phyloP scores from a whole-genome alignment of 2,797 vertebrate species.

The Pangasius djambal region DNA sequence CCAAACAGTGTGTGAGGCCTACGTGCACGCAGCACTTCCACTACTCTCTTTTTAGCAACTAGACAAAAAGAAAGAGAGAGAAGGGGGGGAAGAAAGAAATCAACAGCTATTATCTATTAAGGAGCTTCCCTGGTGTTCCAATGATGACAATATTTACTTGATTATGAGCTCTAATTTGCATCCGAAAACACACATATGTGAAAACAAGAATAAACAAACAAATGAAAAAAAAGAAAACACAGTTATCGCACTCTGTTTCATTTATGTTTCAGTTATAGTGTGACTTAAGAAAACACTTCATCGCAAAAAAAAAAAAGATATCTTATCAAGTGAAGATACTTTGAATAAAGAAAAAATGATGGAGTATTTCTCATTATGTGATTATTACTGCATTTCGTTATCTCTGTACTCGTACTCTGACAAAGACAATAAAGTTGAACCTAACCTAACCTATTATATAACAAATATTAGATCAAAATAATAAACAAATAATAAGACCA shows the following conservation, averaged over 20 bases:
- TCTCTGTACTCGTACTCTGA: no score
- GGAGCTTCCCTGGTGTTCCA: conserved; percentile 70
- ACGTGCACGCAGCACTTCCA: conserved; percentile 73
- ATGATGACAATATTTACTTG: conserved; percentile 81
- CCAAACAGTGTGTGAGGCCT: conserved; percentile 72
- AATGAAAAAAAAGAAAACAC: conserved; percentile 34
- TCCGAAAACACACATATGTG: conserved; percentile 46
- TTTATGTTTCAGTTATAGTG: neutral
- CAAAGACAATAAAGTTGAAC: no score
- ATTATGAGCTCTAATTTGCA: conserved; percentile 67
- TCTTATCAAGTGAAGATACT: neutral
- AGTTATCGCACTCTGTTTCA: conserved; percentile 18
- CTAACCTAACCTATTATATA: no score
- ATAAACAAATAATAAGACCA: neutral
- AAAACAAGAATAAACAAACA: conserved; percentile 57
- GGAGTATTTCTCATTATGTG: neutral
- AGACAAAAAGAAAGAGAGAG: conserved; percentile 64
- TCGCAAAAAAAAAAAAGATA: neutral
- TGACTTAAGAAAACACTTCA: neutral
- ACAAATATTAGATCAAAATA: neutral
- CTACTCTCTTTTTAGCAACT: conserved; percentile 67
- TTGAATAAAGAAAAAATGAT: neutral
- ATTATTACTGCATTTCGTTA: neutral
- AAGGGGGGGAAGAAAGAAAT: conserved; percentile 58
- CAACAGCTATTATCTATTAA: conserved; percentile 73